Percentiles rank a stretch among this genome's conserved stretches.
phyloP scores from a whole-genome alignment of 2,113 vertebrate species.

The Cyprinodon tularosa region DNA sequence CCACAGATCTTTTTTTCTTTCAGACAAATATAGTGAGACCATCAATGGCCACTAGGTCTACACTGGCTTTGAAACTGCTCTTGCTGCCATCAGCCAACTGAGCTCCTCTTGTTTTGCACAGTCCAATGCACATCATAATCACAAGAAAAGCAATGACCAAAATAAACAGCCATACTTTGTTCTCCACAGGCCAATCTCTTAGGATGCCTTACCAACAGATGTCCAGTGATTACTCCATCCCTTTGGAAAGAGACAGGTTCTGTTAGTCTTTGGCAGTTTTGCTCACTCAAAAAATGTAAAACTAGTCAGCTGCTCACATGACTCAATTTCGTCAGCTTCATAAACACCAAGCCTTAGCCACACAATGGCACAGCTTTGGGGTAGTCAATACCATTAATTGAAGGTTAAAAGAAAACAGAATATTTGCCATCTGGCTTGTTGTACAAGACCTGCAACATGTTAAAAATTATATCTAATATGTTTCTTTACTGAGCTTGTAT shows the following conservation, averaged over 20 bases:
- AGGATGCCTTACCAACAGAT: constrained; percentile 60
- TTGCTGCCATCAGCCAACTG: constrained; percentile 20
- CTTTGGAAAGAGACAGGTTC: constrained; percentile 29
- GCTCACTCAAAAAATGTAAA: constrained; percentile 37
- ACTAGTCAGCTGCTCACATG: constrained; percentile 23
- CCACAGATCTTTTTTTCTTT: constrained; percentile 18
- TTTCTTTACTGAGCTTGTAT: background rate
- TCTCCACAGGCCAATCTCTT: constrained; percentile 56
- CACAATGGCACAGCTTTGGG: constrained; percentile 5
- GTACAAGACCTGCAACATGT: too few relatives aligned
- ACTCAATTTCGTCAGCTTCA: constrained; percentile 39
- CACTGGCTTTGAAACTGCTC: constrained; percentile 51
- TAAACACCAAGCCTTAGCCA: constrained; percentile 13
- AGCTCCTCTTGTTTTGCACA: constrained; percentile 13
- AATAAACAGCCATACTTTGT: constrained; percentile 61
- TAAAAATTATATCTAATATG: too few relatives aligned
- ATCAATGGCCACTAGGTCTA: constrained; percentile 25
- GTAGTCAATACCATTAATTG: background rate
- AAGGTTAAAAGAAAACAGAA: background rate
- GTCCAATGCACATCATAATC: constrained; percentile 30
- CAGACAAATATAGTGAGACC: constrained; percentile 18
- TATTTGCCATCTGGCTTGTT: background rate
- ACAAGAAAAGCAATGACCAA: constrained; percentile 45
- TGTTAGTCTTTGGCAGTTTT: constrained; percentile 49
- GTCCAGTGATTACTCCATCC: constrained; percentile 70